phyloP scores from a whole-genome alignment of 2,888 invertebrate species.

The Ectemnius cavifrons region DNA sequence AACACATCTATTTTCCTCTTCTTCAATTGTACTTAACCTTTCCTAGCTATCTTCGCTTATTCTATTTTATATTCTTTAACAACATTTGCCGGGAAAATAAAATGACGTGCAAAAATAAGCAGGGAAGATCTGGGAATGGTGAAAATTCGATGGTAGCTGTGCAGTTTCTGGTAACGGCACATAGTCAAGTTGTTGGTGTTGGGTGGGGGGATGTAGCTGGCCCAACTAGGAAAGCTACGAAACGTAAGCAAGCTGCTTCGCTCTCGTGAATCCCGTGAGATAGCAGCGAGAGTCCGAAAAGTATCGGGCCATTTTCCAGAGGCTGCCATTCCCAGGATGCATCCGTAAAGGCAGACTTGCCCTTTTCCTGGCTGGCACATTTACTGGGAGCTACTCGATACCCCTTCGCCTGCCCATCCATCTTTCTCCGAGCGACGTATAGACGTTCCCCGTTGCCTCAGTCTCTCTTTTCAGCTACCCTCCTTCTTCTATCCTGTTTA shows the following conservation, averaged over 20 bases:
- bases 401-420: conserved; percentile 51
- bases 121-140: too few relatives aligned
- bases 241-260: conserved; percentile 10
- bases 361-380: conserved; percentile 46
- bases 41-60: too few relatives aligned
- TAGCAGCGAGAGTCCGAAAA: conserved; percentile 30
- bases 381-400: conserved; percentile 47
- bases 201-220: background rate
- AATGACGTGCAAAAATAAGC: too few relatives aligned
- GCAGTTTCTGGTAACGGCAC: too few relatives aligned
- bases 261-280: conserved; percentile 16
- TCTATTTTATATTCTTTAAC: too few relatives aligned
- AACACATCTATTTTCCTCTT: too few relatives aligned
- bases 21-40: too few relatives aligned
- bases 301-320: conserved; percentile 47
- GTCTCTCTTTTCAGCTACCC: conserved; percentile 10
- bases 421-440: conserved; percentile 50
- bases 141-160: too few relatives aligned
- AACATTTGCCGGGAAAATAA: too few relatives aligned
- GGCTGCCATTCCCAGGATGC: conserved; percentile 48
- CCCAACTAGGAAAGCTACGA: conserved; percentile 15
- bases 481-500: conserved; percentile 23
- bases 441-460: conserved; percentile 36
- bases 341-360: conserved; percentile 42
- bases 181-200: too few relatives aligned